Evolutionary conservation across 2,797 vertebrate genomes (phyloP).

Genomic region (Typhlichthys subterraneus): DNA sequence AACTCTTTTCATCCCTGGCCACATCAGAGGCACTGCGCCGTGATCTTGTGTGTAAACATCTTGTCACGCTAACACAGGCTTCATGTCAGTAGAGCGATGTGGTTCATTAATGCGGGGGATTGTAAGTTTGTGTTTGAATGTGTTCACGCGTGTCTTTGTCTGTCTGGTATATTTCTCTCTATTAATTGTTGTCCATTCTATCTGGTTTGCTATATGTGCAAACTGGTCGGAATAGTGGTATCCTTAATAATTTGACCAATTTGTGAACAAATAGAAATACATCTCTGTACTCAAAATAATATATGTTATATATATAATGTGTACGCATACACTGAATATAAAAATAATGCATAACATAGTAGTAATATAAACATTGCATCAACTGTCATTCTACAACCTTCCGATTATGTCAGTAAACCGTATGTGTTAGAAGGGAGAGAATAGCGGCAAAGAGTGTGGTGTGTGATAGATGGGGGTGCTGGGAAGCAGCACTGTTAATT

Average conservation of each 20-base stretch:
- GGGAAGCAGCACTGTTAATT: conserved; percentile 63
- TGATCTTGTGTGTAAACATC: conserved; percentile 76
- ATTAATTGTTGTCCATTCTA: not conserved
- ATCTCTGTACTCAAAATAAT: too few relatives aligned
- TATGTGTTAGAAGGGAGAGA: conserved; percentile 60
- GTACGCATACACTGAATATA: too few relatives aligned
- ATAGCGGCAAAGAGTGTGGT: conserved; percentile 47
- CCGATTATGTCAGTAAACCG: conserved; percentile 57
- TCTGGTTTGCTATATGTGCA: not conserved
- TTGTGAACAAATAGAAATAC: too few relatives aligned
- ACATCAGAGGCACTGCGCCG: conserved; percentile 60
- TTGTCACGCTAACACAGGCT: conserved; percentile 70
- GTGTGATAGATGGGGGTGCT: conserved; percentile 19
- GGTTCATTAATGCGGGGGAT: conserved; percentile 65
- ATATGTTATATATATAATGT: too few relatives aligned
- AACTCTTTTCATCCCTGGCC: conserved; percentile 67
- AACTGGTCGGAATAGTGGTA: not conserved
- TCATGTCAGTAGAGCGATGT: conserved; percentile 68
- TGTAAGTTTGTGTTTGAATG: conserved; percentile 62
- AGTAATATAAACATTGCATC: too few relatives aligned
- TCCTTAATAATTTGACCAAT: too few relatives aligned
- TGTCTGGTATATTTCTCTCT: conserved; percentile 23
- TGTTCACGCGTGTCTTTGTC: conserved; percentile 24
- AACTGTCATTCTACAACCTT: conserved; percentile 33
- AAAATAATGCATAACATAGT: too few relatives aligned